Conservation (phyloP, 2,888 invertebrate genomes). For the Theretra japonica region DNA sequence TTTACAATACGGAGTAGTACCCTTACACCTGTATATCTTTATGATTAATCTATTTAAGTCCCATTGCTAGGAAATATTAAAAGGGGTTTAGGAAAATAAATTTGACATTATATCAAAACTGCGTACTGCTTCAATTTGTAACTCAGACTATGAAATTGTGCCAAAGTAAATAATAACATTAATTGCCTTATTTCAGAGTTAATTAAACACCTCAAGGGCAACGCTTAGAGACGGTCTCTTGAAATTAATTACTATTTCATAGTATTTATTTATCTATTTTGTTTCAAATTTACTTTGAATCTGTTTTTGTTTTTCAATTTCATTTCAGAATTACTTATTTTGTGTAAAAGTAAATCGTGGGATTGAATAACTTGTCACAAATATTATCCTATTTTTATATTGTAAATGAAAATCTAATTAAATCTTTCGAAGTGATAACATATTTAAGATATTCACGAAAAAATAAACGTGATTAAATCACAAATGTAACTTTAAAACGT, state of each 20-base stretch:
- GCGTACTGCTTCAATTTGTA: not conserved
- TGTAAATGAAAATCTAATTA: not conserved
- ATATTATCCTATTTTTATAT: not conserved
- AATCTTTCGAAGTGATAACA: not conserved
- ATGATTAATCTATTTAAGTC: no score
- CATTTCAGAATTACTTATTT: no score
- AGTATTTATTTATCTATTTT: no score
- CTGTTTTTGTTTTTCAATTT: no score
- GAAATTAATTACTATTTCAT: no score
- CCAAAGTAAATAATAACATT: conserved; percentile 19
- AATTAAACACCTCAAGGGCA: conserved; percentile 7
- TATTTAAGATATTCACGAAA: not conserved
- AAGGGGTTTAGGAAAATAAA: no score
- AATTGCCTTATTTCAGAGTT: conserved; percentile 8
- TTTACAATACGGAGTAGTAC: no score
- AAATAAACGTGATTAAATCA: conserved; percentile 6
- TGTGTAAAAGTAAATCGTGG: not conserved
- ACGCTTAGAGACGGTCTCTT: not conserved
- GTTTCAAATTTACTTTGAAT: no score
- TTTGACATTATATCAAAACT: no score
- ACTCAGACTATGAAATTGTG: not conserved
- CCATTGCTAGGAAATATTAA: no score
- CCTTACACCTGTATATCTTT: no score
- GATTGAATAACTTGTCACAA: not conserved
- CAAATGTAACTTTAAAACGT: not conserved